These are phyloP conservation scores for Miniopterus natalensis DNA, from an alignment of 2,113 vertebrate genomes.

Conservation along the genomic window DNA sequence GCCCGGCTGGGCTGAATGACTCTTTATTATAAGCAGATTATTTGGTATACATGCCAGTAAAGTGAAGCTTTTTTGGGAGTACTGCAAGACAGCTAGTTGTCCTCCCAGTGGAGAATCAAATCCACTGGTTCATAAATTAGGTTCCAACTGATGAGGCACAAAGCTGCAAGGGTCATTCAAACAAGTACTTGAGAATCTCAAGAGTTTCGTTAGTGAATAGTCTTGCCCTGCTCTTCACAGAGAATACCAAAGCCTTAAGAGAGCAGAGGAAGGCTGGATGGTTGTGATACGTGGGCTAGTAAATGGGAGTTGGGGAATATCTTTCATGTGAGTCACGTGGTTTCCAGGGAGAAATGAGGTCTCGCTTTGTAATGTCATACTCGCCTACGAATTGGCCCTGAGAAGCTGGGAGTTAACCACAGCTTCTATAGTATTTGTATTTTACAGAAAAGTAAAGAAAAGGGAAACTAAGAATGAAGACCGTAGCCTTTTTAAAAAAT, in stretches of 20 bases:
- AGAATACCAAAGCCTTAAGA: slow-evolving; percentile 31
- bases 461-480: not conserved
- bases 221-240: slow-evolving; percentile 34
- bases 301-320: not conserved
- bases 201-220: slow-evolving; percentile 60
- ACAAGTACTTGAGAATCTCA: slow-evolving; percentile 41
- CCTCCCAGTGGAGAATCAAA: slow-evolving; percentile 44
- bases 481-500: not conserved
- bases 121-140: slow-evolving; percentile 64
- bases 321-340: not conserved
- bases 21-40: not conserved
- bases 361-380: not conserved
- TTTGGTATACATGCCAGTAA: slow-evolving; percentile 27
- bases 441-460: not conserved
- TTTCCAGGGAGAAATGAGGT: not conserved
- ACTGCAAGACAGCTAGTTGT: slow-evolving; percentile 2
- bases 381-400: not conserved
- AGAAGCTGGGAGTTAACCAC: not conserved
- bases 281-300: not conserved
- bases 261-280: not conserved
- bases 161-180: slow-evolving; percentile 21
- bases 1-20: too few species aligned
- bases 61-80: not conserved
- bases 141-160: slow-evolving; percentile 35
- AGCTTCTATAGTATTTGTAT: slow-evolving; percentile 23